These are phyloP conservation scores for Hypercompe scribonia DNA, from an alignment of 2,888 invertebrate species.

Conservation along the genomic window DNA sequence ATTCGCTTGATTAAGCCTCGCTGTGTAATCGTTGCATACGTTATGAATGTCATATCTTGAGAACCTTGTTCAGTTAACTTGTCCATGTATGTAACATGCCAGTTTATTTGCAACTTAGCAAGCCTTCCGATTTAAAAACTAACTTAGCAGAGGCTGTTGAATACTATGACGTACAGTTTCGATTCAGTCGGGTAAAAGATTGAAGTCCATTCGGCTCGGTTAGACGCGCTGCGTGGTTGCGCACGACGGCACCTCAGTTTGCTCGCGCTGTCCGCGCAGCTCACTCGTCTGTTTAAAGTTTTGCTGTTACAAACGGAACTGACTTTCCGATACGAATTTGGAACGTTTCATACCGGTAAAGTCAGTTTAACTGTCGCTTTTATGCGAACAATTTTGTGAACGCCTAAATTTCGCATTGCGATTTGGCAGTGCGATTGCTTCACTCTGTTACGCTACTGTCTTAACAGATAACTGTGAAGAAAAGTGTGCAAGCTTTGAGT, in stretches of 20 bases:
- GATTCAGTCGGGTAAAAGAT: constrained; percentile 81
- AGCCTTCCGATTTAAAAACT: constrained; percentile 69
- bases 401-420: constrained; percentile 80
- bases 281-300: constrained; percentile 72
- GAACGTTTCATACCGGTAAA: constrained; percentile 81
- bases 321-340: constrained; percentile 76
- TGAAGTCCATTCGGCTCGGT: constrained; percentile 77
- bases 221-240: constrained; percentile 75
- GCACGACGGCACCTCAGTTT: constrained; percentile 76
- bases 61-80: constrained; percentile 77
- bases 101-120: constrained; percentile 78
- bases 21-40: constrained; percentile 70
- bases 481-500: constrained; percentile 79
- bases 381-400: constrained; percentile 71
- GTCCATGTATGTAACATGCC: constrained; percentile 77
- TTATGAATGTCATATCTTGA: constrained; percentile 74
- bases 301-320: constrained; percentile 54
- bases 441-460: constrained; percentile 74
- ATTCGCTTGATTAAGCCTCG: constrained; percentile 56
- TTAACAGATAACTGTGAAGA: constrained; percentile 81
- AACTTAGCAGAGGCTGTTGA: constrained; percentile 47
- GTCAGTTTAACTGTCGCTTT: constrained; percentile 80
- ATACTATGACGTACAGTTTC: constrained; percentile 58
- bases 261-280: constrained; percentile 83
- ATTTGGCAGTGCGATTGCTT: constrained; percentile 78